Evolutionary conservation across 1,140 invertebrate genomes (phyloP).

Genomic region (Trinorchestia longiramus): DNA sequence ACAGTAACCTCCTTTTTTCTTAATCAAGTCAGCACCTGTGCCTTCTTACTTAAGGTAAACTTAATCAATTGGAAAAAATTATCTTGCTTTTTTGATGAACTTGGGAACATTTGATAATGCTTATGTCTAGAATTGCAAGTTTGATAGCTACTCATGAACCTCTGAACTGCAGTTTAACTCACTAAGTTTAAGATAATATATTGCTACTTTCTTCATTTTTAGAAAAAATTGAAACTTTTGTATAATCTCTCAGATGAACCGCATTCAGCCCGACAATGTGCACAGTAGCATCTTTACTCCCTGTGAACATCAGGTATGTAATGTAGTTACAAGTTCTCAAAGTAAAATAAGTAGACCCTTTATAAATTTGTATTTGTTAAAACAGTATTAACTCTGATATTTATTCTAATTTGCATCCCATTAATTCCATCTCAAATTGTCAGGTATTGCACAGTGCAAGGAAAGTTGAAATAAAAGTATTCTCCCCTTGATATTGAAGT

Average conservation of each 20-base stretch:
- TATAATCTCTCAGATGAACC: constrained; percentile 61
- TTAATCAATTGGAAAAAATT: background rate
- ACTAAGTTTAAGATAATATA: background rate
- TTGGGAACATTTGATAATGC: background rate
- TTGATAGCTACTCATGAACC: background rate
- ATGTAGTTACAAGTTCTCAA: background rate
- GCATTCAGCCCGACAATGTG: constrained; percentile 69
- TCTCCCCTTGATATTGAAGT: no score
- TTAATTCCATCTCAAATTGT: no score
- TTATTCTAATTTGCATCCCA: no score
- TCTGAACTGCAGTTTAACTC: background rate
- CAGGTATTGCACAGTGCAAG: no score
- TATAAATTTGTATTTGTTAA: no score
- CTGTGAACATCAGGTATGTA: constrained; percentile 70
- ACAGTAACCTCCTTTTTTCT: no score
- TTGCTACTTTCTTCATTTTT: background rate
- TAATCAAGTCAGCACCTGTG: background rate
- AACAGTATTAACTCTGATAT: no score
- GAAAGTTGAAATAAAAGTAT: no score
- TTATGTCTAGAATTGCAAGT: background rate
- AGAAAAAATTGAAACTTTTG: background rate
- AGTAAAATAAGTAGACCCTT: no score
- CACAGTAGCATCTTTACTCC: constrained; percentile 72
- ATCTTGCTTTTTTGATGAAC: background rate
- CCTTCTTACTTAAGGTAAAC: background rate